Evolutionary conservation across 2,797 vertebrate species (phyloP), one percentile per base, ranked within the genome.

Genomic region (Periophthalmus magnuspinnatus): DNA sequence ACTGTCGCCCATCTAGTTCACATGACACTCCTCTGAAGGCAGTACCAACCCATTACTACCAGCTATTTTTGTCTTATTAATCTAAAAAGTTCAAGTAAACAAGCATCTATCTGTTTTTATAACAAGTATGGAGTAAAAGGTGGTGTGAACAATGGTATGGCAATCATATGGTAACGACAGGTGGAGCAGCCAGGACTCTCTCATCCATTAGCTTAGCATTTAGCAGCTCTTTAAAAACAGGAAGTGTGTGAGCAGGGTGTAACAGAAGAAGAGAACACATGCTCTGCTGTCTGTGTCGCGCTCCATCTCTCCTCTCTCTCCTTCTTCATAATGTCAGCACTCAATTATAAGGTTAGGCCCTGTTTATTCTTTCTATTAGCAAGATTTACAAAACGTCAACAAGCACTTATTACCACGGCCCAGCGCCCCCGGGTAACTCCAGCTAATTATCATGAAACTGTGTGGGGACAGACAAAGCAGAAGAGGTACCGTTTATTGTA

Each of bases 331-430:
- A 84, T 88, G 91, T 92, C 90, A 87, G 80, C 90, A 87, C 90
- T 89, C 89, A 89, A 92, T 93, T 92, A 92, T 89, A 91, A 92
- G 92, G 90, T 93, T 93, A 93, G 86, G 80, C 85, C 70, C 5
- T 92, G 91, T 92, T 91, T 91, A 86, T 86, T 87, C 90, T 90
- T 86, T 83, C 90, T 88, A 89, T 92, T 92, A 91, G 85, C 65
- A 33, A 81, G 78, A 81, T 79, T 86, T 86, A 71, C 88, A 41
- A 91, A 92, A 90, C 89, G 91, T 93, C 85, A 91, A 91, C 90
- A 91, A 91, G 73, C 81, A 79, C 78, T 82, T 86, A 85, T 88
- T 83, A 84, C 80, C 74, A 68, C 70, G 78, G 78, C 79, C 83
- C 75, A 76, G 67, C 0, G 79, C 90, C 88, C 80, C 77, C 58